Conservation (phyloP, 2,113 vertebrate genomes). For the Murina feae region DNA sequence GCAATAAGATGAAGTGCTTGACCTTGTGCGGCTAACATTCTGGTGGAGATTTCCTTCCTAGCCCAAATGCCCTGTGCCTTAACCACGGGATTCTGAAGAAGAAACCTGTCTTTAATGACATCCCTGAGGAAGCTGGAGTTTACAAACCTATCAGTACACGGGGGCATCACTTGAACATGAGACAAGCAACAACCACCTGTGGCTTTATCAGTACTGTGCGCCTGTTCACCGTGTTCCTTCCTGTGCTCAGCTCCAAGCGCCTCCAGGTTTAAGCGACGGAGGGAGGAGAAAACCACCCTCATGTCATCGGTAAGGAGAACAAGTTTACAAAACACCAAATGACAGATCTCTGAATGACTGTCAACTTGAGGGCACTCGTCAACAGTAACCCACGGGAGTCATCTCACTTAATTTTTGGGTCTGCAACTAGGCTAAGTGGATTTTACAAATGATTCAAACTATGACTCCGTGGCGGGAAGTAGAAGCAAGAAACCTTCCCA, state of each 20-base stretch:
- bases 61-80: not conserved
- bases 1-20: not conserved
- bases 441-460: slow-evolving; percentile 60
- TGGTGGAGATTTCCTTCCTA: not conserved
- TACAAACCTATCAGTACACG: not conserved
- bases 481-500: slow-evolving; percentile 4
- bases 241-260: not conserved
- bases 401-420: slow-evolving; percentile 55
- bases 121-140: slow-evolving; percentile 20
- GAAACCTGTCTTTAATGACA: not conserved
- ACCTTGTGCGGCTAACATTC: not conserved
- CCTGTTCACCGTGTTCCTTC: slow-evolving; percentile 38
- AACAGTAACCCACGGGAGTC: not conserved
- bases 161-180: slow-evolving; percentile 1
- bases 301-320: slow-evolving; percentile 29
- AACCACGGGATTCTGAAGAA: not conserved
- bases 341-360: slow-evolving; percentile 40
- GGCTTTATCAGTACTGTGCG: not conserved
- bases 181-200: slow-evolving; percentile 39
- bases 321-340: slow-evolving; percentile 1
- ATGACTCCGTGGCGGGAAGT: slow-evolving; percentile 3
- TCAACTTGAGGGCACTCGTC: slow-evolving; percentile 26
- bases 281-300: slow-evolving; percentile 26
- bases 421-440: slow-evolving; percentile 45
- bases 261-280: slow-evolving; percentile 25